These are phyloP conservation scores for Apotomis capreana DNA, from an alignment of 2,888 invertebrate species.

Conservation along the genomic window DNA sequence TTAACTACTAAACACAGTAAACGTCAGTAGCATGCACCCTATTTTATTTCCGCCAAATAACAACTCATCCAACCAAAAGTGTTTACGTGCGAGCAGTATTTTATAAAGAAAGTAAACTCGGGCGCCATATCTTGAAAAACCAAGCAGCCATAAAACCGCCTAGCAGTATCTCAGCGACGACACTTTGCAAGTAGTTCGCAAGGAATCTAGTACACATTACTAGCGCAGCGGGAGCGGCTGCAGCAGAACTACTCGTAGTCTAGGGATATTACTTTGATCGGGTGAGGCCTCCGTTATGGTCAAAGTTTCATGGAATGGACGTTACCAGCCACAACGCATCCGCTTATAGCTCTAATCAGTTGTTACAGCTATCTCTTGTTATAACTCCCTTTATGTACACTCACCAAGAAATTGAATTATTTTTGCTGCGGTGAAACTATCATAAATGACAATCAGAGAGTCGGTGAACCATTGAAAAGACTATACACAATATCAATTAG, in stretches of 20 bases:
- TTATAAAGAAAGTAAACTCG: constrained; percentile 18
- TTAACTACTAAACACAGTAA: too few species aligned
- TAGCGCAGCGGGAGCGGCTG: constrained; percentile 51
- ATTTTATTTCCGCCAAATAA: not conserved
- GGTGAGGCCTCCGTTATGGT: constrained; percentile 66
- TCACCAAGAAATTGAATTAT: constrained; percentile 28
- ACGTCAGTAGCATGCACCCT: not conserved
- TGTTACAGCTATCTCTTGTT: constrained; percentile 53
- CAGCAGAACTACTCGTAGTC: constrained; percentile 55
- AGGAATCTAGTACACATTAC: constrained; percentile 60
- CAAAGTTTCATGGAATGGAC: constrained; percentile 57
- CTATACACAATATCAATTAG: too few species aligned
- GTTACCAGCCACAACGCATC: constrained; percentile 52
- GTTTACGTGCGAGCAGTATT: constrained; percentile 22
- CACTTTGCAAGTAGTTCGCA: constrained; percentile 58
- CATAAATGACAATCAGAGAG: too few species aligned
- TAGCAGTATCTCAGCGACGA: constrained; percentile 42
- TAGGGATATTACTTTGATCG: constrained; percentile 72
- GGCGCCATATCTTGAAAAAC: constrained; percentile 35
- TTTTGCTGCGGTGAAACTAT: too few species aligned
- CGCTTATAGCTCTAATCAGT: constrained; percentile 61
- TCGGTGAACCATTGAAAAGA: too few species aligned
- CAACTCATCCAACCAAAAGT: constrained; percentile 3
- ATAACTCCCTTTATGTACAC: constrained; percentile 54
- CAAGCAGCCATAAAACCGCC: constrained; percentile 33